A percentile compares a stretch with the other conserved stretches of the same genome.
Conservation (phyloP, 2,113 vertebrate genomes). For the Columba janthina region DNA sequence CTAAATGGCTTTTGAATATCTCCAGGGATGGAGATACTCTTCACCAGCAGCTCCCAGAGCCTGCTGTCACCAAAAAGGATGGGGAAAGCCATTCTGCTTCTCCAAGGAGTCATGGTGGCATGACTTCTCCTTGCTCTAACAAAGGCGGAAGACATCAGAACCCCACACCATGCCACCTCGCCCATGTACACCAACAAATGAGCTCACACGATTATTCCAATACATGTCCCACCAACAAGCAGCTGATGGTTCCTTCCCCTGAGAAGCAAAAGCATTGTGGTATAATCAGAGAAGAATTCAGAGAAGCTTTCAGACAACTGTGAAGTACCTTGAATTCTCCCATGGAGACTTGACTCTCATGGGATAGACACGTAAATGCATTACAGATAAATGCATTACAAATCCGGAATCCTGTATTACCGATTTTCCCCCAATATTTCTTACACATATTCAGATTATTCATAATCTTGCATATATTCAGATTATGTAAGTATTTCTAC, state of each 20-base stretch:
- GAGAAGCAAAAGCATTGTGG: not conserved
- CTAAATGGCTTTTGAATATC: not conserved
- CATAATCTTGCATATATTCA: not conserved
- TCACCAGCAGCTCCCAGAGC: not conserved
- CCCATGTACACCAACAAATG: not conserved
- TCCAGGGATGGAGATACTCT: not conserved
- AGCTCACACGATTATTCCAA: not conserved
- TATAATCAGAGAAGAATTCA: not conserved
- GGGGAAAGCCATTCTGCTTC: not conserved
- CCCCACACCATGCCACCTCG: rapidly evolving
- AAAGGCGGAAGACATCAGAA: rapidly evolving
- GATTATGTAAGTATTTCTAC: not conserved
- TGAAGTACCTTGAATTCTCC: not conserved
- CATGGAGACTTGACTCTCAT: not conserved
- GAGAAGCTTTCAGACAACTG: not conserved
- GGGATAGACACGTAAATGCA: not conserved
- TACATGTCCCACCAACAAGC: not conserved
- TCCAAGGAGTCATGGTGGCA: not conserved
- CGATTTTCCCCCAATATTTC: not conserved
- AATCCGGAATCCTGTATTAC: not conserved
- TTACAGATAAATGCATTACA: not conserved
- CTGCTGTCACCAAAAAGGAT: not conserved
- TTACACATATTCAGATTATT: not conserved
- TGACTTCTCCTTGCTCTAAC: not conserved
- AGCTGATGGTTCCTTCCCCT: rapidly evolving